Conservation (phyloP, 2,797 vertebrate species). For the Micromesistius poutassou region DNA sequence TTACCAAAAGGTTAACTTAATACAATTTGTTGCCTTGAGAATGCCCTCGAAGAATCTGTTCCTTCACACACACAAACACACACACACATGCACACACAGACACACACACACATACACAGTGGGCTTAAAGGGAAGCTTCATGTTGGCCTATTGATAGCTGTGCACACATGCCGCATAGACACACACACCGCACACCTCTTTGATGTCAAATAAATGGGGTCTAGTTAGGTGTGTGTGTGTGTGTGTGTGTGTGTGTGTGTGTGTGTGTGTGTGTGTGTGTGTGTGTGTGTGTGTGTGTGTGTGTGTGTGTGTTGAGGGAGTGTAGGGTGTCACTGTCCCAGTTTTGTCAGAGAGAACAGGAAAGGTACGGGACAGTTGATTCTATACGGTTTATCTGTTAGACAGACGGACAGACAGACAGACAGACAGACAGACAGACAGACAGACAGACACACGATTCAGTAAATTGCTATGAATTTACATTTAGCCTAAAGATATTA, state of each 20-base stretch:
- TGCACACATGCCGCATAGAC: neutral
- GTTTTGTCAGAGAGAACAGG: conserved; percentile 66
- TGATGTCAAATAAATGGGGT: conserved; percentile 34
- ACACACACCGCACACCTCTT: conserved; percentile 12
- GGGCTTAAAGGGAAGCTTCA: conserved; percentile 26
- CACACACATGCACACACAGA: no score
- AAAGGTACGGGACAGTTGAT: conserved; percentile 45
- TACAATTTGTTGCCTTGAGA: neutral
- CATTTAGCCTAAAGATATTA: neutral
- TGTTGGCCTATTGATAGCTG: neutral
- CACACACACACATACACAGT: conserved; percentile 10
- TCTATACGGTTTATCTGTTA: conserved; percentile 56
- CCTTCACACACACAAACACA: no score
- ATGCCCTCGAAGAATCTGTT: neutral
- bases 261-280: conserved; percentile 4
- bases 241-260: no score
- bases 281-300: neutral
- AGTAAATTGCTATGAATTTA: neutral
- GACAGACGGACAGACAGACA: conserved; percentile 17
- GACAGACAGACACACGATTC: conserved; percentile 7
- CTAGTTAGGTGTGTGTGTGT: no score
- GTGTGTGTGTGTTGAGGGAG: conserved; percentile 24
- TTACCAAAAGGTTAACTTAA: neutral
- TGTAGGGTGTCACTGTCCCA: conserved; percentile 69
- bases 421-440: conserved; percentile 11